A percentile compares a stretch with the other conserved stretches of the same genome.
Conservation (phyloP, 2,888 invertebrate genomes). For the Noctuana brunneofusca region DNA sequence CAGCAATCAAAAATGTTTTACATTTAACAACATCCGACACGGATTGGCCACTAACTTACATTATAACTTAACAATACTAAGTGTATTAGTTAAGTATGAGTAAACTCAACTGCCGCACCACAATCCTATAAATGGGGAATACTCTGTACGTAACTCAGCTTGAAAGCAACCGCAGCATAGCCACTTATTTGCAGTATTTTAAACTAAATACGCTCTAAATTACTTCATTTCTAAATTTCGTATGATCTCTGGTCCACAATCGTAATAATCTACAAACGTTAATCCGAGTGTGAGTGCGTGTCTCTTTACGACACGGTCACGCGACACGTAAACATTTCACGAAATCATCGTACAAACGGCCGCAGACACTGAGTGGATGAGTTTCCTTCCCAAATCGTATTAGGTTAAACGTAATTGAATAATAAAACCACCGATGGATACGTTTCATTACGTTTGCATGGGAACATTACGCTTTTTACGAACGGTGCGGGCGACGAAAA, state of each 20-base stretch:
- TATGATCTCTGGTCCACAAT: slow-evolving; percentile 38
- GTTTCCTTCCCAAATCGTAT: slow-evolving; percentile 20
- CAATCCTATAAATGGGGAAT: no score
- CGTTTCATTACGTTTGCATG: slow-evolving; percentile 12
- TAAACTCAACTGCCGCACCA: no score
- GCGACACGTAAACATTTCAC: slow-evolving; percentile 35
- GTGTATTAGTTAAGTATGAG: no score
- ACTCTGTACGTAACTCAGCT: no score
- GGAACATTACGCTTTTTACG: slow-evolving; percentile 9
- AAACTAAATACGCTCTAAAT: no score
- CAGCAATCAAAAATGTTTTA: no score
- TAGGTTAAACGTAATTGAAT: slow-evolving; percentile 25
- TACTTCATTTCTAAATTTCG: not conserved
- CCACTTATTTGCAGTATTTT: no score
- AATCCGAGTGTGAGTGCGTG: slow-evolving; percentile 60
- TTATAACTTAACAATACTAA: no score
- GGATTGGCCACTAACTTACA: no score
- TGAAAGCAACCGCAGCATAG: no score
- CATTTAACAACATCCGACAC: no score
- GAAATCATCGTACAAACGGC: slow-evolving; percentile 23
- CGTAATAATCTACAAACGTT: slow-evolving; percentile 59
- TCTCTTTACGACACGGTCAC: slow-evolving; percentile 54
- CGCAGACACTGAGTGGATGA: slow-evolving; percentile 18
- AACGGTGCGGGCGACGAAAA: not conserved
- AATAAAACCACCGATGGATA: slow-evolving; percentile 13